Evolutionary conservation across 2,888 invertebrate species (phyloP), one percentile per base, ranked within the genome.

Genomic region (Euclidia mi): DNA sequence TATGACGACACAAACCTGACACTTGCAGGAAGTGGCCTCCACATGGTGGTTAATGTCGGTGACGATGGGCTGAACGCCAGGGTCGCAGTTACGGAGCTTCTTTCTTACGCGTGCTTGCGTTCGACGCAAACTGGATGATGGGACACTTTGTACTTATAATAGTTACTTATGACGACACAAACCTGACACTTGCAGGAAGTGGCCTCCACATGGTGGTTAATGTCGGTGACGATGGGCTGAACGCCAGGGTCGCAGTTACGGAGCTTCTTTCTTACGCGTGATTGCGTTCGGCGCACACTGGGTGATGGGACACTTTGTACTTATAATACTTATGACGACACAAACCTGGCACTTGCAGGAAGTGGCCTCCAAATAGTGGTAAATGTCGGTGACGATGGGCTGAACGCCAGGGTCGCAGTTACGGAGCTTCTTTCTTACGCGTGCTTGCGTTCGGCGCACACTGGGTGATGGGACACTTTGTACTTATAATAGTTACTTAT

Each of bases 221-320:
- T 93, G 31, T 96, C 96, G 0, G 97, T 96, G 43, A 96, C 96
- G n/a, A n/a, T n/a, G 0, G 96, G 94, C 56, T 95, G 94, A 0
- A 96, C 97, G 6, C 96, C 96, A 0, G 96, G 96, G 80, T 98
- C 97, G 81, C 98, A 98, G 82, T 97, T 93, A 3, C 95, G 92
- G 34, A 98, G 91, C 41, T 95, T 95, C 0, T n/a, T n/a, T 96
- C 96, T 11, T 96, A 95, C 0, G 96, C 95, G 45, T 96, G 95
- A 58, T 95, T 95, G 2, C 96, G 94, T 0, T 96, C 96, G 0
- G 97, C 96, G 88, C 98, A 98, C 0, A 98, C 98, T 0, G 97
- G 98, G 85, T 98, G 98, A 75, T 96, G 96, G 0, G 97, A 97
- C 62, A 96, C 96, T 85, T 98, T 98, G 90, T 96, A 98, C n/a